A percentile compares a stretch with the other conserved stretches of the same genome.
Conservation (phyloP, 2,113 vertebrate species). For the Xiphorhynchus elegans region DNA sequence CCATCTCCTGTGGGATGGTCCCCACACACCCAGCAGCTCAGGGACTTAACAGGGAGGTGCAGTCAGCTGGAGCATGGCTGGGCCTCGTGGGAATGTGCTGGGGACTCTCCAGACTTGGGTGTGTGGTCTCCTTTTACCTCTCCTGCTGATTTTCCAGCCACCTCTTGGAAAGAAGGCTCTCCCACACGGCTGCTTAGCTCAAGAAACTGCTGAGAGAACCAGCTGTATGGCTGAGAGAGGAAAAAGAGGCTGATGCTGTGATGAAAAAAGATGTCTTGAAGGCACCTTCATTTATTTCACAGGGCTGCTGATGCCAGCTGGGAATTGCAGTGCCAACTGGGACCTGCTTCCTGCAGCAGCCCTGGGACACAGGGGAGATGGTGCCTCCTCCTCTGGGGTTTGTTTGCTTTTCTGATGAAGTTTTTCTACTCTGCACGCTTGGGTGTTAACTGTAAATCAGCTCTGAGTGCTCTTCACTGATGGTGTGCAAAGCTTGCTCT, state of each 20-base stretch:
- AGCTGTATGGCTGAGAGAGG: background rate
- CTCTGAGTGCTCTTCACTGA: background rate
- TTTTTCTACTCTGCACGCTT: background rate
- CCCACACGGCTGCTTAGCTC: background rate
- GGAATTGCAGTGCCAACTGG: background rate
- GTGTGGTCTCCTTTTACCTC: background rate
- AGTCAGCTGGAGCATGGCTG: background rate
- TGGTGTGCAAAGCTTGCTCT: background rate
- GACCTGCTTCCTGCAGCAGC: background rate
- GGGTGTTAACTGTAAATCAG: background rate
- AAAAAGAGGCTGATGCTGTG: background rate
- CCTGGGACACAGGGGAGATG: background rate
- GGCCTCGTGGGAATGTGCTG: background rate
- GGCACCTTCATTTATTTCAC: background rate
- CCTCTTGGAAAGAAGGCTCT: background rate
- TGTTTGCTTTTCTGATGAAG: background rate
- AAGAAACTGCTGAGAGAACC: background rate
- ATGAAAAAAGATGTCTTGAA: background rate
- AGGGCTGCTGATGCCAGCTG: background rate
- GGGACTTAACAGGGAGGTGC: background rate
- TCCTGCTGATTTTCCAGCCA: background rate
- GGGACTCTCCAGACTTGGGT: background rate
- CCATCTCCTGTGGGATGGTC: background rate
- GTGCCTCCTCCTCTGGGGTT: background rate
- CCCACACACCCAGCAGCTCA: background rate